Evolutionary conservation across 2,888 invertebrate species (phyloP).

Genomic region (Metalampra italica): DNA sequence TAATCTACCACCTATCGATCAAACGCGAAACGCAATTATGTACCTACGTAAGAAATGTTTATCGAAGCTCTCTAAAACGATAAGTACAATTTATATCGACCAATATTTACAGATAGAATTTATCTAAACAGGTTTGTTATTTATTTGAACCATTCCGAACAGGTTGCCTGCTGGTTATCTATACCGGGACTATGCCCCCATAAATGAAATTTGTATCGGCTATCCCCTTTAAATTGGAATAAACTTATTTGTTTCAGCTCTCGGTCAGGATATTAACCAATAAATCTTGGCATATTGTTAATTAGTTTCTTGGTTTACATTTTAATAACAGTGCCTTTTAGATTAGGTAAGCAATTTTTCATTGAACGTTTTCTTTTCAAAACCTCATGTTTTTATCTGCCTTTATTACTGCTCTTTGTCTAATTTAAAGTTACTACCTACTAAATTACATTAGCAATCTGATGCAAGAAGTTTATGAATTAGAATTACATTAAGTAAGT

Average conservation of each 20-base stretch:
- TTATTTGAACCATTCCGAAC: slow-evolving; percentile 66
- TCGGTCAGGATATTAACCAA: slow-evolving; percentile 37
- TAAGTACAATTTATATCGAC: slow-evolving; percentile 56
- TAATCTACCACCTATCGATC: slow-evolving; percentile 27
- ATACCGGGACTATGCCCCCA: slow-evolving; percentile 54
- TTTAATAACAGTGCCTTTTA: slow-evolving; percentile 18
- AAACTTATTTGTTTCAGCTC: slow-evolving; percentile 60
- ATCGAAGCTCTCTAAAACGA: slow-evolving; percentile 44
- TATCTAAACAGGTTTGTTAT: slow-evolving; percentile 69
- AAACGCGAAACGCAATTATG: slow-evolving; percentile 39
- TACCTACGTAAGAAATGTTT: slow-evolving; percentile 34
- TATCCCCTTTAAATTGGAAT: slow-evolving; percentile 61
- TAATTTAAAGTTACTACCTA: too few species aligned
- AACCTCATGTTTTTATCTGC: too few species aligned
- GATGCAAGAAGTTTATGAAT: not conserved
- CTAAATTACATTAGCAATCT: slow-evolving; percentile 12
- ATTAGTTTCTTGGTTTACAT: slow-evolving; percentile 25
- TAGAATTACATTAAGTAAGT: slow-evolving; percentile 33
- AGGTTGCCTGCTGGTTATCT: slow-evolving; percentile 65
- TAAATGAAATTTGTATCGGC: slow-evolving; percentile 69
- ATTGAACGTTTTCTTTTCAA: too few species aligned
- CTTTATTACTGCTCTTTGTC: too few species aligned
- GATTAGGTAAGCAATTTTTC: too few species aligned
- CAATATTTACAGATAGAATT: slow-evolving; percentile 69
- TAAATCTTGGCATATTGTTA: slow-evolving; percentile 45